These are phyloP conservation scores for Lordiphosa fenestrarum DNA, from an alignment of 2,888 invertebrate genomes.

Conservation along the genomic window DNA sequence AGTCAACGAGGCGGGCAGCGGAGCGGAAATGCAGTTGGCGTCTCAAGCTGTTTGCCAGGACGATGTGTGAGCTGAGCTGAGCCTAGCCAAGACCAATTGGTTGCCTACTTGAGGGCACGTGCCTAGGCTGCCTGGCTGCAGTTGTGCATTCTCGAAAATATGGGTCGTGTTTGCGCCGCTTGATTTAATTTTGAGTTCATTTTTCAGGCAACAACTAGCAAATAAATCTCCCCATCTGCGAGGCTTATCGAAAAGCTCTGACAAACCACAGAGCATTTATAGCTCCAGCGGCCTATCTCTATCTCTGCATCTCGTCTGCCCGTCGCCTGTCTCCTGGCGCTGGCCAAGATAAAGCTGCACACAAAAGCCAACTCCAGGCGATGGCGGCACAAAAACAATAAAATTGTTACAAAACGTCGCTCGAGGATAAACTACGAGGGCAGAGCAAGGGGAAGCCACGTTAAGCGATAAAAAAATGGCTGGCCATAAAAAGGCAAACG, in stretches of 20 bases:
- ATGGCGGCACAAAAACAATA: conserved; percentile 61
- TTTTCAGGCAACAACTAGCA: conserved; percentile 50
- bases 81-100: neutral
- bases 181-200: conserved; percentile 68
- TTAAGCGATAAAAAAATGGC: conserved; percentile 62
- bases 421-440: conserved; percentile 45
- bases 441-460: conserved; percentile 28
- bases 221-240: conserved; percentile 36
- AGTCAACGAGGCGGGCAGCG: conserved; percentile 34
- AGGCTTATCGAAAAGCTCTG: conserved; percentile 25
- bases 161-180: conserved; percentile 58
- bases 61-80: conserved; percentile 13
- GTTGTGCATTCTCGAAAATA: conserved; percentile 35
- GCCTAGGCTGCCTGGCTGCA: conserved; percentile 32
- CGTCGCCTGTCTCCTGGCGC: conserved; percentile 8
- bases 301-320: neutral
- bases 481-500: conserved; percentile 60
- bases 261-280: conserved; percentile 15
- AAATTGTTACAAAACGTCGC: conserved; percentile 65
- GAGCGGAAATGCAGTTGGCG: conserved; percentile 52
- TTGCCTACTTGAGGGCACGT: conserved; percentile 41
- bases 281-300: conserved; percentile 16
- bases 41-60: conserved; percentile 57
- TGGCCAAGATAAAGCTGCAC: conserved; percentile 38
- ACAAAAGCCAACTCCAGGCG: conserved; percentile 43